Evolutionary conservation across 1,140 invertebrate species (phyloP).

Genomic region (Drosophila funebris): DNA sequence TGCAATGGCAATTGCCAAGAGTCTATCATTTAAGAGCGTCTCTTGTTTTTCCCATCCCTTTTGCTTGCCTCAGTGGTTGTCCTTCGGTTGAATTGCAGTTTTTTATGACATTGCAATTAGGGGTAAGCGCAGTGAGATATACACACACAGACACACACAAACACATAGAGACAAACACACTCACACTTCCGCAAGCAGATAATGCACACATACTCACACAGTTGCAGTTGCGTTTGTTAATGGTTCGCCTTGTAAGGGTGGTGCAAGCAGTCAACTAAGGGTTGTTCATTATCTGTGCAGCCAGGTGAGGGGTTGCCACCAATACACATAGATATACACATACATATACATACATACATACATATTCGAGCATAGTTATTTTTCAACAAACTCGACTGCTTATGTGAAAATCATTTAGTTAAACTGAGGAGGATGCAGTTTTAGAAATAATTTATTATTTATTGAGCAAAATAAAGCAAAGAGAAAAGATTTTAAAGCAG

Average conservation of each 20-base stretch:
- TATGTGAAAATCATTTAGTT: slow-evolving; percentile 22
- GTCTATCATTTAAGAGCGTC: slow-evolving; percentile 17
- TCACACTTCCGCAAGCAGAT: slow-evolving; percentile 11
- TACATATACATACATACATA: background rate
- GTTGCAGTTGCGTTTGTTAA: slow-evolving; percentile 34
- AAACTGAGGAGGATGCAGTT: background rate
- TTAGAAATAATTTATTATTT: background rate
- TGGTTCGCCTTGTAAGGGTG: slow-evolving; percentile 44
- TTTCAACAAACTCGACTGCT: background rate
- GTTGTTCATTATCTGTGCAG: slow-evolving; percentile 63
- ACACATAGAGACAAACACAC: slow-evolving; percentile 15
- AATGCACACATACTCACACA: slow-evolving; percentile 22
- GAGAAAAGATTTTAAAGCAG: background rate
- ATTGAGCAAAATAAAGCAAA: background rate
- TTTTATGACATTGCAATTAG: slow-evolving; percentile 83
- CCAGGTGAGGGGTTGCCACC: slow-evolving; percentile 51
- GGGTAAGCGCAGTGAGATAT: slow-evolving; percentile 57
- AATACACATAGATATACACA: slow-evolving; percentile 15
- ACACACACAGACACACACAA: slow-evolving; percentile 36
- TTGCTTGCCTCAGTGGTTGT: slow-evolving; percentile 57
- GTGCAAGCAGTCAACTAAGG: slow-evolving; percentile 44
- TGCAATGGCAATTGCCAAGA: slow-evolving; percentile 64
- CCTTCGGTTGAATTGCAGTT: slow-evolving; percentile 81
- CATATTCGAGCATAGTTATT: background rate
- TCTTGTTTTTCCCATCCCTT: slow-evolving; percentile 4